Evolutionary conservation across 2,113 vertebrate species (phyloP), one percentile per base, ranked within the genome.

Genomic region (Zonotrichia leucophrys): DNA sequence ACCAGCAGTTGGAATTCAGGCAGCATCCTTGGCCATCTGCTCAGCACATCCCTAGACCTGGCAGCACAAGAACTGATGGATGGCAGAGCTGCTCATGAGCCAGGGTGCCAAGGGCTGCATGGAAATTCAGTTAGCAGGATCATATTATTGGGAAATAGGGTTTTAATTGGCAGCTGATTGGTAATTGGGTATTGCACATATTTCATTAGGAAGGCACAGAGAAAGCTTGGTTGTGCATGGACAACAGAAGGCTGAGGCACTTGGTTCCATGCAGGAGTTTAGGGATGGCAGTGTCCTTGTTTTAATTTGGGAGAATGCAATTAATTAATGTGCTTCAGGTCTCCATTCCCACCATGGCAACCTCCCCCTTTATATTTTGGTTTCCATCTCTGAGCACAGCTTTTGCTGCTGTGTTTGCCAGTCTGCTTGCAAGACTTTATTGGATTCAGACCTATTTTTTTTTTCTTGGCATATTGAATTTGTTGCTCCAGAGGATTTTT

Each of bases 161-260:
- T 66, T 96, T 96, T 93, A 94, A 93, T 92, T 91, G 72, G 79
- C 78, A 92, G 35, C 76, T 92, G 78, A 78, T 86, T 89, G 88
- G 77, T 75, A 80, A 83, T 74, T 84, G 85, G 63, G 18, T 89
- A 52, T 91, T 87, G 37, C 76, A 72, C 22, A 5, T 69, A 84
- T 76, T 95, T 87, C 83, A 67, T 94, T 79, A 83, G 30, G 44
- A 92, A 33, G 80, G 89, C 4, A 11, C 35, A 19, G 42, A 53
- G 58, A 72, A 91, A 68, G 9, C 73, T 87, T 56, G 47, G 27
- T 68, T 70, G 28, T 52, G 39, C 20, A 14, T 37, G 70, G 50
- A 67, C 15, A 53, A 6, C 7, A 66, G 60, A 53, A 66, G 76
- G 49, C 39, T 44, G 39, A 64, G 74, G 19, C 72, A 22, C 63